Evolutionary conservation across 1,140 invertebrate species (phyloP), one percentile per base, ranked within the genome.

Genomic region (Heliconius hewitsoni): DNA sequence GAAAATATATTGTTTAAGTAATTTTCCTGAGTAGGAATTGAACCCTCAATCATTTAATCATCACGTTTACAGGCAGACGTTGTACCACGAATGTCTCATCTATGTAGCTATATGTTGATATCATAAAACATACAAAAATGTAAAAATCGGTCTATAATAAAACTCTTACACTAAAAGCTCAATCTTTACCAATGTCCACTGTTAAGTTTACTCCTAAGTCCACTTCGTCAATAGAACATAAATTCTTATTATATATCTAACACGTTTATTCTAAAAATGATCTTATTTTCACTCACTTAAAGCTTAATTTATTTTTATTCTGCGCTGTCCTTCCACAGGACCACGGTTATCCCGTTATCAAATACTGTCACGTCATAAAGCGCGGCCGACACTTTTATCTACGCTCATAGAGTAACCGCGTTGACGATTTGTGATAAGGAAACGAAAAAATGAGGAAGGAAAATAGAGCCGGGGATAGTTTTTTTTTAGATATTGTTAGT

Each of bases 401-500:
- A 55, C 73, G 71, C 73, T 74, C 30, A 76, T 76, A 70, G 73
- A 74, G 13, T 42, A 27, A 77, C 73, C 73, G 78, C 74, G 74
- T 75, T 79, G 75, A 79, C 71, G 73, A 79, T 79, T 79, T 27
- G 18, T 74, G 78, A 79, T 79, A 75, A 46, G 73, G 60, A 30
- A 66, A 30, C 60, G 60, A 30, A 66, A 30, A 66, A 66, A 66
- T 66, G 60, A 16, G 27, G 27, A 66, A 30, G 60, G 1, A 66
- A 66, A 66, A 66, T 66, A 30, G 23, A 66, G 27, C 0, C 1
- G 2, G 11, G n/a, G 27, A 66, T 3, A n/a, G 23, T 66, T 27
- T 60, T 30, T 30, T 66, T 66, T 66, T 16, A 27, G 0, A 66
- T 66, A 66, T 66, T 30, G 3, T 27, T 30, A 30, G 34, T 37